A percentile compares a stretch with the other conserved stretches of the same genome.
These are phyloP conservation scores for Melinaea marsaeus DNA, from an alignment of 2,888 invertebrate genomes.

Conservation along the genomic window DNA sequence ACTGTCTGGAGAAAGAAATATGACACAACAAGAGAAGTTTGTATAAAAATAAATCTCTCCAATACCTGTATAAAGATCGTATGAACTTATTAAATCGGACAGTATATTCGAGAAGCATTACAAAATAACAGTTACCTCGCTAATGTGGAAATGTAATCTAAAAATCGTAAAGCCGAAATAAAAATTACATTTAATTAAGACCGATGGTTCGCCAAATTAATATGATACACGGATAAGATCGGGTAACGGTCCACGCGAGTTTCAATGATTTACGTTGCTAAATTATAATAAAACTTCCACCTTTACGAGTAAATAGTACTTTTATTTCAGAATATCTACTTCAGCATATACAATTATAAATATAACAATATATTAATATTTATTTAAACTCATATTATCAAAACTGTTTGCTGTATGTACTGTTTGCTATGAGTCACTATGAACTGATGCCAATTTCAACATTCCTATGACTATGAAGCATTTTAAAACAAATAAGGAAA, in stretches of 20 bases:
- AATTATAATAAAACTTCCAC: constrained; percentile 40
- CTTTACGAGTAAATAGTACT: no score
- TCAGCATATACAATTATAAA: neutral
- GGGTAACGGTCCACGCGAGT: constrained; percentile 40
- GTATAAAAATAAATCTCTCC: neutral
- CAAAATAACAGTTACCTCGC: constrained; percentile 35
- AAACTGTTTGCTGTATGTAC: neutral
- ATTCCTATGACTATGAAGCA: constrained; percentile 7
- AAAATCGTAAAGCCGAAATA: constrained; percentile 45
- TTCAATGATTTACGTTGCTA: constrained; percentile 42
- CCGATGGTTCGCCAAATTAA: constrained; percentile 49
- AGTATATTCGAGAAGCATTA: constrained; percentile 26
- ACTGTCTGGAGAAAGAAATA: neutral
- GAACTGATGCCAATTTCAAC: constrained; percentile 16
- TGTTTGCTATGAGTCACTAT: constrained; percentile 16
- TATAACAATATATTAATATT: no score
- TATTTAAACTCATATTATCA: neutral
- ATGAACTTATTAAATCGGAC: constrained; percentile 28
- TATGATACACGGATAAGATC: constrained; percentile 44
- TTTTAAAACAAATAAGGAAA: constrained; percentile 8
- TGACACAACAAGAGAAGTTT: neutral
- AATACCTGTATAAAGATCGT: neutral
- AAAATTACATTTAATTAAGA: constrained; percentile 47
- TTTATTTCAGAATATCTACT: no score
- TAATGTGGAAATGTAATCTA: constrained; percentile 34